Conservation (phyloP, 2,113 vertebrate genomes). For the Connochaetes taurinus region DNA sequence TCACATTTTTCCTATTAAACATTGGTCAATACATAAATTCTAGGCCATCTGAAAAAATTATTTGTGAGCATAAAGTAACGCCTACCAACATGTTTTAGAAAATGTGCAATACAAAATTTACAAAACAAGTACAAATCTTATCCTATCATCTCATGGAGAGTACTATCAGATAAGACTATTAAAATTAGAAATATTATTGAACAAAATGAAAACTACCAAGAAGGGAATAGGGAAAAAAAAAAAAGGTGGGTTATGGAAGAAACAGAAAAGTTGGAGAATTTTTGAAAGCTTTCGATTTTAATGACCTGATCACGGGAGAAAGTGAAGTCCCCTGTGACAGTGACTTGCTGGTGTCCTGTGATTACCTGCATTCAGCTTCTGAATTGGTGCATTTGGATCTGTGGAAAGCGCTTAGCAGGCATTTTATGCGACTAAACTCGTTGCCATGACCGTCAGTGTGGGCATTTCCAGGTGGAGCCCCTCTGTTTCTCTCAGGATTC, state of each 20-base stretch:
- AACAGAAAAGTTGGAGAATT: neutral
- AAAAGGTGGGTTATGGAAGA: neutral
- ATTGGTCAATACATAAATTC: neutral
- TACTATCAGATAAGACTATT: neutral
- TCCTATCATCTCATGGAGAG: neutral
- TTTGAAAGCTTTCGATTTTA: constrained; percentile 1
- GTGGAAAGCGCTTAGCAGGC: neutral
- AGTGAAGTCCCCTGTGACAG: neutral
- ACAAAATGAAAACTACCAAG: neutral
- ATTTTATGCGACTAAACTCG: neutral
- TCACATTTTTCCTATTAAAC: neutral
- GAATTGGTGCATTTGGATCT: neutral
- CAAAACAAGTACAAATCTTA: neutral
- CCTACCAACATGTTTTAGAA: constrained; percentile 8
- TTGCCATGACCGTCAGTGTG: neutral
- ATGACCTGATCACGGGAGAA: neutral
- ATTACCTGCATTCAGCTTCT: neutral
- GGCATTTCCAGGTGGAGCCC: neutral
- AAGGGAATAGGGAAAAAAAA: neutral
- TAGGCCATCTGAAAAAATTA: constrained; percentile 21
- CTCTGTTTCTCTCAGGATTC: neutral
- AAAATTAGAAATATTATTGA: neutral
- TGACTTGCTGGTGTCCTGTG: neutral
- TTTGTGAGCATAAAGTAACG: neutral
- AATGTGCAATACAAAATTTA: neutral